A percentile compares a stretch with the other conserved stretches of the same genome.
Evolutionary conservation across 92 coral and sea anemone genomes (phyloP).

Genomic region (Paramuricea clavata): DNA sequence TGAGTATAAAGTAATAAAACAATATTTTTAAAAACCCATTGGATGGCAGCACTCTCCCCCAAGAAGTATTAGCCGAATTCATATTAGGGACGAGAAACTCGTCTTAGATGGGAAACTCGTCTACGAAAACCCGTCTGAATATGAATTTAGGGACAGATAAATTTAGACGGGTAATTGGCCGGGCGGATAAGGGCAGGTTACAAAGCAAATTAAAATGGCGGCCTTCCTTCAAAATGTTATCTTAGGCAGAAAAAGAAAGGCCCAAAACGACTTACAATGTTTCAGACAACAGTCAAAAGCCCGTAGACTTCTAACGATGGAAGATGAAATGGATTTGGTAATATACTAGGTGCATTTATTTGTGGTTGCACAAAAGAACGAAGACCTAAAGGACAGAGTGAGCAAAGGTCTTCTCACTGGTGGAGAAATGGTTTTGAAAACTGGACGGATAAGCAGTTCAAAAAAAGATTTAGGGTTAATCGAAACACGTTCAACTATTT

Average conservation of each 20-base stretch:
- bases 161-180: background rate
- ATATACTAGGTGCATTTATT: constrained; percentile 45
- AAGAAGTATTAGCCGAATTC: constrained; percentile 14
- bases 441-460: constrained; percentile 44
- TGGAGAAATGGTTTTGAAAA: constrained; percentile 30
- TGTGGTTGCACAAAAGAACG: constrained; percentile 45
- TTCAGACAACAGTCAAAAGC: constrained; percentile 29
- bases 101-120: constrained; percentile 7
- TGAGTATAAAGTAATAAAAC: no score
- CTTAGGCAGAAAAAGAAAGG: constrained; percentile 30
- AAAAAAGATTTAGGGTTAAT: constrained; percentile 32
- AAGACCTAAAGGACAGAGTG: constrained; percentile 31
- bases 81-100: background rate
- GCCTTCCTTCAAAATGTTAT: constrained; percentile 1
- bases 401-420: constrained; percentile 31
- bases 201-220: constrained; percentile 12
- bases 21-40: no score
- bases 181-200: background rate
- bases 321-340: constrained; percentile 50
- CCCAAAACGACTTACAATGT: constrained; percentile 4
- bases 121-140: background rate
- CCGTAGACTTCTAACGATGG: constrained; percentile 2
- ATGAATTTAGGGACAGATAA: constrained; percentile 10
- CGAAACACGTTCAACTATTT: constrained; percentile 31
- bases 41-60: no score